phyloP scores from a whole-genome alignment of 2,797 vertebrate genomes.

The Taenioides sp. region DNA sequence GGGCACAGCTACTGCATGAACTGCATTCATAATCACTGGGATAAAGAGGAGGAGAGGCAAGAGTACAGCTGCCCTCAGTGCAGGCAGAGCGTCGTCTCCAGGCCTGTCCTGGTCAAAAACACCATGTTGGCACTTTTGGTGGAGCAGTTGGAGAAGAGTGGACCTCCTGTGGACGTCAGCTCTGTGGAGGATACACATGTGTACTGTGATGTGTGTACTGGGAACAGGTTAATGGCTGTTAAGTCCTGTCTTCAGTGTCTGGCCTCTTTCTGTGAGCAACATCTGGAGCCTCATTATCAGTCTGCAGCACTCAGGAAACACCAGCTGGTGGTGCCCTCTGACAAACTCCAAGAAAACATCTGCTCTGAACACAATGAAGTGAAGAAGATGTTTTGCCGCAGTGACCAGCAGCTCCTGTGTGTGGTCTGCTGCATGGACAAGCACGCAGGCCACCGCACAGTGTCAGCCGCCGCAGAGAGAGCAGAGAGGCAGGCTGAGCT shows the following conservation, averaged over 20 bases:
- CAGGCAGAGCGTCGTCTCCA: not conserved
- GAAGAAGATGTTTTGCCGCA: conserved; percentile 11
- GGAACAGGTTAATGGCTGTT: not conserved
- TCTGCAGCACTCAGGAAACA: conserved; percentile 6
- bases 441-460: not conserved
- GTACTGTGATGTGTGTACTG: conserved; percentile 1
- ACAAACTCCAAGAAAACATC: not conserved
- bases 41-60: not conserved
- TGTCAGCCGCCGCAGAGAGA: conserved; percentile 2
- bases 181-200: not conserved
- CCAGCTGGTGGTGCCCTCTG: conserved; percentile 3
- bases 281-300: conserved; percentile 8
- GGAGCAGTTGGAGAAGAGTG: conserved; percentile 3
- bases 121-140: conserved; percentile 2
- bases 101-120: conserved; percentile 9
- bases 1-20: conserved; percentile 11
- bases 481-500: not conserved
- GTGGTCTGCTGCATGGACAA: conserved; percentile 2
- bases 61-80: conserved; percentile 12
- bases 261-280: not conserved
- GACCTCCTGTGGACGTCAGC: not conserved
- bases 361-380: conserved; percentile 9
- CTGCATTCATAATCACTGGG: conserved; percentile 5
- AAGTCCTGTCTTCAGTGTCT: conserved; percentile 7
- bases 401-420: not conserved